These are phyloP conservation scores for Berghia stephanieae DNA, from an alignment of 1,140 invertebrate genomes.

Conservation along the genomic window DNA sequence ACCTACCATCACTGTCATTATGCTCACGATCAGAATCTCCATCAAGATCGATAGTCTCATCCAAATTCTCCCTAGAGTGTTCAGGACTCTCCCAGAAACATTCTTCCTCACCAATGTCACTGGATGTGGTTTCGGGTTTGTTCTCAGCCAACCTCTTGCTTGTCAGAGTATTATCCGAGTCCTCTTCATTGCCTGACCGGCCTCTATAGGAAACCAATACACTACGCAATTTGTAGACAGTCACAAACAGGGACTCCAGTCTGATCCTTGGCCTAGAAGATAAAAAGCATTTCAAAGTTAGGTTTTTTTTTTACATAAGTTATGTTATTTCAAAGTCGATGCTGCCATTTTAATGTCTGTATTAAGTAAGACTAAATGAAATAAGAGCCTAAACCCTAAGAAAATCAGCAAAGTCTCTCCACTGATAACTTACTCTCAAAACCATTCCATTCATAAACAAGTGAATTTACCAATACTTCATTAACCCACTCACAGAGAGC, in stretches of 20 bases:
- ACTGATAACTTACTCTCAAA: too few relatives aligned
- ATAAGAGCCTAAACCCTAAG: too few relatives aligned
- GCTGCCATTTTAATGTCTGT: too few relatives aligned
- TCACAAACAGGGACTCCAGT: constrained; percentile 40
- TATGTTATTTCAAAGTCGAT: too few relatives aligned
- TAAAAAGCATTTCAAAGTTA: too few relatives aligned
- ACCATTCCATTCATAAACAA: too few relatives aligned
- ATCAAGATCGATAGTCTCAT: constrained; percentile 37
- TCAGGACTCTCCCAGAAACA: constrained; percentile 5
- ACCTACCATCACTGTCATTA: constrained; percentile 35
- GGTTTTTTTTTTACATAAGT: too few relatives aligned
- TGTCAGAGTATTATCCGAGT: constrained; percentile 32
- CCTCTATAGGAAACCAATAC: constrained; percentile 39
- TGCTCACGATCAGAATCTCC: constrained; percentile 35
- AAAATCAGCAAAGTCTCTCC: too few relatives aligned
- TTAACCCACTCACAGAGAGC: too few relatives aligned
- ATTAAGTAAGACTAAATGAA: too few relatives aligned
- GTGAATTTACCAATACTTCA: too few relatives aligned
- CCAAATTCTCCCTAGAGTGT: constrained; percentile 32
- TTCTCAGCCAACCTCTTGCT: constrained; percentile 26
- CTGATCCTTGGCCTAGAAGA: constrained; percentile 38
- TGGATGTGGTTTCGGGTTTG: constrained; percentile 6
- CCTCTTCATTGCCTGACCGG: constrained; percentile 26
- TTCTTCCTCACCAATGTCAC: constrained; percentile 29
- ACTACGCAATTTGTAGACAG: constrained; percentile 49